These are phyloP conservation scores for Tinea pellionella DNA, from an alignment of 2,888 invertebrate genomes.

Conservation along the genomic window DNA sequence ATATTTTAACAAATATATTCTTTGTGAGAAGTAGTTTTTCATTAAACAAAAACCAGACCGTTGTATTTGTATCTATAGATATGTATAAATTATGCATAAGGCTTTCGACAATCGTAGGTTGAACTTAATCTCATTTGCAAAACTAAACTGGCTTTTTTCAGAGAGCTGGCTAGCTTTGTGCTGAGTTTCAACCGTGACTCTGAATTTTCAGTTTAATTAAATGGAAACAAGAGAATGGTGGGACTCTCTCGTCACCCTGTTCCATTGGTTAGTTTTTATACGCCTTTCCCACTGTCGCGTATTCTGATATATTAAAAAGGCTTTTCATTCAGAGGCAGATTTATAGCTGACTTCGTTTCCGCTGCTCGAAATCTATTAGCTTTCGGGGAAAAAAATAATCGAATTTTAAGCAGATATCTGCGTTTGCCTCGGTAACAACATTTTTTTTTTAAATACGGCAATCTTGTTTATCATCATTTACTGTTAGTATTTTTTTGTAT, in stretches of 20 bases:
- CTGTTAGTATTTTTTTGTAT: background rate
- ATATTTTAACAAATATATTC: background rate
- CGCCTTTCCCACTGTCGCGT: constrained; percentile 25
- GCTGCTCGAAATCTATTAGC: constrained; percentile 17
- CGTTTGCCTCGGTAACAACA: background rate
- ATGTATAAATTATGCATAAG: constrained; percentile 1
- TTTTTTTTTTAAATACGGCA: background rate
- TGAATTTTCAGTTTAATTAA: constrained; percentile 60
- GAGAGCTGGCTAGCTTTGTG: constrained; percentile 21
- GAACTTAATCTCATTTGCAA: constrained; percentile 42
- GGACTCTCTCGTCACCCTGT: constrained; percentile 38
- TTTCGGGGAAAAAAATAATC: constrained; percentile 3
- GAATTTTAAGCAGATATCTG: background rate
- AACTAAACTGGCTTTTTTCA: constrained; percentile 42
- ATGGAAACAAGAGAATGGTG: constrained; percentile 59
- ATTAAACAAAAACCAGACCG: background rate
- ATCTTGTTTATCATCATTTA: background rate
- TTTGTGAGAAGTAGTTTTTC: background rate
- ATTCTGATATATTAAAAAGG: constrained; percentile 33
- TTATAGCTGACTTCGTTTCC: constrained; percentile 48
- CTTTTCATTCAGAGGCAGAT: constrained; percentile 33
- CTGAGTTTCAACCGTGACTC: constrained; percentile 33
- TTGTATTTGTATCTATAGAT: background rate
- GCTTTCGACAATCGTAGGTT: constrained; percentile 8
- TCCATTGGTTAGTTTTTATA: constrained; percentile 45